These are phyloP conservation scores for Muscina levida DNA, from an alignment of 2,888 invertebrate species.

Conservation along the genomic window DNA sequence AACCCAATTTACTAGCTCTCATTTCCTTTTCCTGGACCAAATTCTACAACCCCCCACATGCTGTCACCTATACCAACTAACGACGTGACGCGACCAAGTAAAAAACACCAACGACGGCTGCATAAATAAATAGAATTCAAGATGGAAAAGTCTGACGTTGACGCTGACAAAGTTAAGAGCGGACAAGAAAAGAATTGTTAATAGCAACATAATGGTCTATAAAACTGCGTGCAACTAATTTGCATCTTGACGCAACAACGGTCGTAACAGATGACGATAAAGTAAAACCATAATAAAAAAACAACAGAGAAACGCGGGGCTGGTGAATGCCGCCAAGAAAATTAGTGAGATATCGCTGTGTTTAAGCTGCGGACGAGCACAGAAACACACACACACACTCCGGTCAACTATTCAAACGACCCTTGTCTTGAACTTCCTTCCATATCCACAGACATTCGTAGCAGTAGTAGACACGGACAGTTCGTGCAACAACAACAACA, in stretches of 20 bases:
- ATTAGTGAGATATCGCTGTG: constrained; percentile 7
- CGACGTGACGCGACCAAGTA: neutral
- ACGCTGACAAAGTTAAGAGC: neutral
- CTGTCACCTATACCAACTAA: neutral
- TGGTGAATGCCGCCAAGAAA: constrained; percentile 7
- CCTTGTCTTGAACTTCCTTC: constrained; percentile 60
- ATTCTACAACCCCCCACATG: constrained; percentile 10
- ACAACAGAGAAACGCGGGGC: neutral
- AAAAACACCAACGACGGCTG: constrained; percentile 7
- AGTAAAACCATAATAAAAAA: constrained; percentile 8
- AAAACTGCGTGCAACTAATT: constrained; percentile 57
- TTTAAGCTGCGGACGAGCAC: too few species aligned
- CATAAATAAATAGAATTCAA: constrained; percentile 25
- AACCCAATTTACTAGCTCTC: too few species aligned
- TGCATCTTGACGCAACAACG: constrained; percentile 53
- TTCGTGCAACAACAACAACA: constrained; percentile 45
- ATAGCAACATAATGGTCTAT: neutral
- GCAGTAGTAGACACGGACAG: constrained; percentile 3
- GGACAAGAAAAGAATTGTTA: constrained; percentile 14
- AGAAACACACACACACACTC: too few species aligned
- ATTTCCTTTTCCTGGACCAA: constrained; percentile 2
- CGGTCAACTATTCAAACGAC: constrained; percentile 46
- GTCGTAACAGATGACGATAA: constrained; percentile 58
- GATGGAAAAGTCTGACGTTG: neutral
- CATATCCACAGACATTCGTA: constrained; percentile 47